Evolutionary conservation across 2,888 invertebrate genomes (phyloP), one percentile per base, ranked within the genome.

Genomic region (Entomobrya proxima): DNA sequence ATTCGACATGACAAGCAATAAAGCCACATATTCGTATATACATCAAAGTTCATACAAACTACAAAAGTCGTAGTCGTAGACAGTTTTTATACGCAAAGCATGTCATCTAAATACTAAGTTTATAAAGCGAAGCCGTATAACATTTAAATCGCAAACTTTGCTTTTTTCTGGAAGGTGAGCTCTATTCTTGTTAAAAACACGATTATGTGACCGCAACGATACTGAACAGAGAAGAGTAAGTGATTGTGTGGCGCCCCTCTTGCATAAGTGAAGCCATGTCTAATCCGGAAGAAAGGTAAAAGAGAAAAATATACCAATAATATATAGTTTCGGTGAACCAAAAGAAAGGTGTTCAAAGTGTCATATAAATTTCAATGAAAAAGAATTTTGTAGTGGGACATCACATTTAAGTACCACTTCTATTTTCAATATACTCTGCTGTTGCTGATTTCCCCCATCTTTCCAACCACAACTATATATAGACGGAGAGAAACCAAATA

Each of bases 361-460:
- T 84, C 78, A 72, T 75, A 82, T 67, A 75, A 75, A 50, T 78
- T 78, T 77, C 75, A 77, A 72, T 58, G 77, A 40, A 75, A 55
- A 77, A 75, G 27, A 40, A 35, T 74, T 81, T 15, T 64, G 15
- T 35, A 30, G 47, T 75, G 75, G 50, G 58, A 78, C 44, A 50
- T 30, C 67, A 67, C 72, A 52, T 52, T 58, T 50, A 77, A 77
- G 77, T 58, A 67, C 79, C 79, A 79, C 69, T 67, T 67, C 67
- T 24, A 30, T 32, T 47, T 47, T 24, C 44, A 44, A 64, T 64
- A 30, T 32, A 77, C 44, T 15, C 75, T 47, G 75, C 64, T 52
- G 50, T 76, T 83, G 40, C 75, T 67, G 35, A 32, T n/a, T 47
- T 37, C 40, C 15, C 37, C 35, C 67, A 76, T 47, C 72, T 55